phyloP scores from a whole-genome alignment of 2,888 invertebrate species.

The Stenodera caucasica region DNA sequence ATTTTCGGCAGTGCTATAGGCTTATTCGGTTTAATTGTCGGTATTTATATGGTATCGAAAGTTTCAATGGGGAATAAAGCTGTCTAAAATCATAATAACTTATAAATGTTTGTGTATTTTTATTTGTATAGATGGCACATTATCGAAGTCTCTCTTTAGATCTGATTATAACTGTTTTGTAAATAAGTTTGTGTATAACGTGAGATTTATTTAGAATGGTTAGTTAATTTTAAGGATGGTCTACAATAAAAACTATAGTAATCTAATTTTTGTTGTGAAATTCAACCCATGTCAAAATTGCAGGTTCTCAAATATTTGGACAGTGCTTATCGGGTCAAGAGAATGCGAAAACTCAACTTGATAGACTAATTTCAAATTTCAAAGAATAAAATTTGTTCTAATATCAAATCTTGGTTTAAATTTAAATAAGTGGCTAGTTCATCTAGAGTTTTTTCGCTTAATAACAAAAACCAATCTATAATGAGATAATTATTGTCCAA shows the following conservation, averaged over 20 bases:
- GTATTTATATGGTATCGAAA: slow-evolving; percentile 77
- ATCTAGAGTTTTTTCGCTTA: no score
- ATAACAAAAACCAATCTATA: no score
- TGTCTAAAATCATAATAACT: slow-evolving; percentile 9
- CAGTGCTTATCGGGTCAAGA: no score
- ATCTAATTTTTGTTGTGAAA: no score
- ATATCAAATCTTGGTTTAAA: no score
- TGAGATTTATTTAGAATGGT: neutral
- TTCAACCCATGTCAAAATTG: no score
- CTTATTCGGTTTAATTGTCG: slow-evolving; percentile 97
- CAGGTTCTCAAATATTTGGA: no score
- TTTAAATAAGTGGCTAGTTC: no score
- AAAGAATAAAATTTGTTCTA: no score
- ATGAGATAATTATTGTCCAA: neutral
- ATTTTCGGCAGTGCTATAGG: slow-evolving; percentile 99
- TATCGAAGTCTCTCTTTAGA: neutral
- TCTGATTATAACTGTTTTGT: neutral
- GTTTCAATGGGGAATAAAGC: slow-evolving; percentile 42
- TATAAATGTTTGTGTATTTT: neutral
- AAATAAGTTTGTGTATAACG: neutral
- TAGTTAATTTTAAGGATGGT: neutral
- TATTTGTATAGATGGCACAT: neutral
- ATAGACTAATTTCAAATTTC: no score
- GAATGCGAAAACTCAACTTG: no score
- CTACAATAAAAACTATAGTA: no score